Evolutionary conservation across 2,888 invertebrate genomes (phyloP).

Genomic region (Aelia acuminata): DNA sequence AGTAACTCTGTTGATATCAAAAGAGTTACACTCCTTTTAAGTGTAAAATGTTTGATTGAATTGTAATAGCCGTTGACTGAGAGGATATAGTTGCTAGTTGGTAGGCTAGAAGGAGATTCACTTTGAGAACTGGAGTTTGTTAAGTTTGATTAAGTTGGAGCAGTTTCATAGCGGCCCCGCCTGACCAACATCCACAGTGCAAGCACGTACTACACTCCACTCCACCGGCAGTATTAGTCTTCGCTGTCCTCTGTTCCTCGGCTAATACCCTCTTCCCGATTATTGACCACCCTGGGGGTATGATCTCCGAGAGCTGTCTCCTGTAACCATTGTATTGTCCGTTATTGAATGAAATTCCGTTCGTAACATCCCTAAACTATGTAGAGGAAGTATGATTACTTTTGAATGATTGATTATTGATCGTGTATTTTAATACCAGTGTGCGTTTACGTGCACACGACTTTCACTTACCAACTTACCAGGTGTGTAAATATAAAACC

Average conservation of each 20-base stretch:
- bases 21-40: neutral
- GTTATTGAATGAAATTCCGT: neutral
- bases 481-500: too few species aligned
- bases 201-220: neutral
- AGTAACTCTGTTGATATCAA: neutral
- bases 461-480: too few species aligned
- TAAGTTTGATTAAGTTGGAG: slow-evolving; percentile 56
- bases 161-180: slow-evolving; percentile 6
- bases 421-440: too few species aligned
- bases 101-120: slow-evolving; percentile 35
- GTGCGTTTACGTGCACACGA: too few species aligned
- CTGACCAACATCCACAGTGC: neutral
- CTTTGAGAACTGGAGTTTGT: slow-evolving; percentile 55
- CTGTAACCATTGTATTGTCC: neutral
- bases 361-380: neutral
- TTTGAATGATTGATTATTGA: too few species aligned
- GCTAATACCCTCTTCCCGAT: neutral
- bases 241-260: neutral
- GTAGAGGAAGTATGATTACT: too few species aligned
- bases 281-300: neutral
- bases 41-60: neutral
- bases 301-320: neutral
- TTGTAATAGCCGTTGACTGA: neutral
- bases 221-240: neutral
- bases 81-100: neutral